Evolutionary conservation across 2,113 vertebrate genomes (phyloP), one percentile per base, ranked within the genome.

Genomic region (Muntiacus muntjak): DNA sequence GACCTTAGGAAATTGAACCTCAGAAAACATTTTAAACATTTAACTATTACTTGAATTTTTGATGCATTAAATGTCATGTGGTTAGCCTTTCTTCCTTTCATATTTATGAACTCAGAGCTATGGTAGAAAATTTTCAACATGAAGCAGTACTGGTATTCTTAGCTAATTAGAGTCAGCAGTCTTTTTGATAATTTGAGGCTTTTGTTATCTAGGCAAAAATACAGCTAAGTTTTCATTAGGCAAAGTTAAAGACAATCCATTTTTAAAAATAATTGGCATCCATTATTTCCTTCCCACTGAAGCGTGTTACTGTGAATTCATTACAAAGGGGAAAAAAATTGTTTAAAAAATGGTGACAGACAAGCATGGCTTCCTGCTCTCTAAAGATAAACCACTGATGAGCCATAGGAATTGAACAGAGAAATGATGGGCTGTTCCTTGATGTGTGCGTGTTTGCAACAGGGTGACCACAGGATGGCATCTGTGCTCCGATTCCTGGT

Each of bases 201-300:
- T 85, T 78, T 82, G 33, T 96, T 94, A 74, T 62, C 55, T 33
- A 43, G 71, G 47, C 67, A 94, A 92, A 96, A 91, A 94, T 50
- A 12, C 26, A 92, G 33, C 85, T 78, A 95, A 60, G 40, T 86
- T 89, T 94, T 94, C 28, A 74, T 74, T 62, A 94, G 25, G 50
- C 23, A 92, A 78, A 89, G 7, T 89, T 79, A 89, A 81, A 94
- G 43, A 33, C 57, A 57, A 76, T 79, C 19, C 13, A n/a, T 71
- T 87, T 86, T 84, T 71, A 13, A 15, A 52, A 86, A 54, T 74
- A 95, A 89, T 43, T 97, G 16, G 47, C 57, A 33, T 85, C 64
- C 52, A 58, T 96, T 96, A 74, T 95, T 82, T 92, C 84, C 78
- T 92, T 71, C 30, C 30, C 55, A 90, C 14, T 45, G 64, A 89